A percentile compares a stretch with the other conserved stretches of the same genome.
These are phyloP conservation scores for Papilio dardanus DNA, from an alignment of 1,140 invertebrate species.

Conservation along the genomic window DNA sequence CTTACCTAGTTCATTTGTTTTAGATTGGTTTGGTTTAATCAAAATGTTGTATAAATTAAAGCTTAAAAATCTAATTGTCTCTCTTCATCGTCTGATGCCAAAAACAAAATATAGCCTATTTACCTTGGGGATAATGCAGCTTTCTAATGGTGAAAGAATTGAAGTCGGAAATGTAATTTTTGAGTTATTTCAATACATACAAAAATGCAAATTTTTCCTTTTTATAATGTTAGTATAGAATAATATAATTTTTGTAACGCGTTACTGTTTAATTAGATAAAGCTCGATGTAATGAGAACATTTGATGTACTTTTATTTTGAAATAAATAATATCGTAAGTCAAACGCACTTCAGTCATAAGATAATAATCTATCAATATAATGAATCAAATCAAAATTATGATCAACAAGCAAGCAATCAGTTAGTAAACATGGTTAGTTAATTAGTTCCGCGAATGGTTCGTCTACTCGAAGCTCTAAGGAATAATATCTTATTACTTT, in stretches of 20 bases:
- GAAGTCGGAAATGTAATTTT: too few species aligned
- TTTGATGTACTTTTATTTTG: not conserved
- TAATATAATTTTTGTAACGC: not conserved
- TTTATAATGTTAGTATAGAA: too few species aligned
- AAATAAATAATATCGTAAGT: not conserved
- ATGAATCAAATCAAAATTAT: conserved; percentile 27
- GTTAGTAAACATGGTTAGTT: conserved; percentile 36
- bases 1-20: not conserved
- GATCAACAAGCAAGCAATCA: conserved; percentile 13
- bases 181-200: too few species aligned
- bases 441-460: conserved; percentile 49
- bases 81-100: too few species aligned
- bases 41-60: too few species aligned
- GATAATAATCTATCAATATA: not conserved
- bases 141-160: too few species aligned
- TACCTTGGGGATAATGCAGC: too few species aligned
- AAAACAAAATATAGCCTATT: too few species aligned
- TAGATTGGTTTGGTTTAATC: too few species aligned
- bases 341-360: not conserved
- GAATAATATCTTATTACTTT: not conserved
- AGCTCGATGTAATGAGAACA: not conserved
- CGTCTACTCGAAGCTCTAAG: conserved; percentile 35
- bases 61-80: too few species aligned
- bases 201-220: too few species aligned
- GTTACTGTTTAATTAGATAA: not conserved